Base-by-base conservation (phyloP, 2,888 invertebrate genomes). In the Synanthedon andrenaeformis region DNA sequence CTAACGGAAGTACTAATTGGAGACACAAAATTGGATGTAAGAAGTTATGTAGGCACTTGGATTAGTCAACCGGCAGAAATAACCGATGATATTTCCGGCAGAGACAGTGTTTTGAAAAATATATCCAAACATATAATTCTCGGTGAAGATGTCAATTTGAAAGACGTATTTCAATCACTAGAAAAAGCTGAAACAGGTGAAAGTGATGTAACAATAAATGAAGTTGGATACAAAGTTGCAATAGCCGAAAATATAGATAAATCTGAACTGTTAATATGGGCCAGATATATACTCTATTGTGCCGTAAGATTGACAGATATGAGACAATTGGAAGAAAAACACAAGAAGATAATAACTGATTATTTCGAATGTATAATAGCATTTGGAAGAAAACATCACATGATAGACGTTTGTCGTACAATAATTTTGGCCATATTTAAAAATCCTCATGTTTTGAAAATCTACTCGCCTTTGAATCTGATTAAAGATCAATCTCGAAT, bases 1-100 rank as follows among this genome's bases (percentile, higher is more conserved):
- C 63, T 87, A 54, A 86, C 91, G 3, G 81, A 86, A 59, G 67
- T 82, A 41, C 67, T 91, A 51, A 77, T 89, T 50, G 76, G 82
- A n/a, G 84, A 86, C 62, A 82, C 82, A 49, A 78, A 89, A 59
- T 55, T 83, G 5, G 76, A 89, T 52, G 75, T 82, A 6, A 70
- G 83, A 42, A 81, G 78, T 55, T 91, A 91, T 63, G 71, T 91
- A 1, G 72, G 74, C 0, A 80, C 78, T 60, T 91, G 91, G 91
- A 70, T 71, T 19, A 66, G 74, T 1, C 63, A 76, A 45, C 74
- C 81, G 2, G 69, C 76, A 12, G 51, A 66, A 4, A 56, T 81
- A 13, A 66, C 83, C 12, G 82, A 85, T 52, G 65, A 71, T 14
- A 66, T 80, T 49, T 58, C 71, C 41, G 69, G 69, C 2, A 68